Percentiles rank a stretch among this genome's conserved stretches.
Evolutionary conservation across 2,113 vertebrate species (phyloP).

Genomic region (Brachyhypopomus occidentalis): DNA sequence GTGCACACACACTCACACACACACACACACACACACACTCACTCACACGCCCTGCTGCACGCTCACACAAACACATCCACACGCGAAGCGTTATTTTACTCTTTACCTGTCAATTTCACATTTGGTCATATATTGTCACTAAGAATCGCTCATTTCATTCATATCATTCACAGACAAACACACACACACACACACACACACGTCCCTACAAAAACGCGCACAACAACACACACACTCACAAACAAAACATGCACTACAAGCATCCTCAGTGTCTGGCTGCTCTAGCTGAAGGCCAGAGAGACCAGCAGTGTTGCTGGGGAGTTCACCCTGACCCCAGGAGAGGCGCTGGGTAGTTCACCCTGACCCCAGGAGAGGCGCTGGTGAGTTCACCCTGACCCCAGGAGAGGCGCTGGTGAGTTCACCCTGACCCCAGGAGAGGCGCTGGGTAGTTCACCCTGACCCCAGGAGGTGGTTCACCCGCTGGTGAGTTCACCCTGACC

Average conservation of each 20-base stretch:
- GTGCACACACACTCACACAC: neutral
- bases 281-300: constrained; percentile 57
- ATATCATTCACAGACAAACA: constrained; percentile 9
- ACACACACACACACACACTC: neutral
- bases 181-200: constrained; percentile 49
- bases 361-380: constrained; percentile 43
- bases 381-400: too few relatives aligned
- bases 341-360: constrained; percentile 19
- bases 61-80: neutral
- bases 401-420: constrained; percentile 63
- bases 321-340: constrained; percentile 56
- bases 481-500: constrained; percentile 61
- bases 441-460: constrained; percentile 40
- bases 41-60: constrained; percentile 5
- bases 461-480: constrained; percentile 42
- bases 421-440: constrained; percentile 46
- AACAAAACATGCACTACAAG: constrained; percentile 72
- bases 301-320: constrained; percentile 56
- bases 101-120: too few relatives aligned
- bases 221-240: constrained; percentile 57
- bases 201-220: constrained; percentile 6
- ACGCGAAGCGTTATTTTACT: too few relatives aligned
- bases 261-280: constrained; percentile 71
- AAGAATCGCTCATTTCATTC: too few relatives aligned
- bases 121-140: too few relatives aligned